Evolutionary conservation across 1,140 invertebrate genomes (phyloP).

Genomic region (Hyles euphorbiae): DNA sequence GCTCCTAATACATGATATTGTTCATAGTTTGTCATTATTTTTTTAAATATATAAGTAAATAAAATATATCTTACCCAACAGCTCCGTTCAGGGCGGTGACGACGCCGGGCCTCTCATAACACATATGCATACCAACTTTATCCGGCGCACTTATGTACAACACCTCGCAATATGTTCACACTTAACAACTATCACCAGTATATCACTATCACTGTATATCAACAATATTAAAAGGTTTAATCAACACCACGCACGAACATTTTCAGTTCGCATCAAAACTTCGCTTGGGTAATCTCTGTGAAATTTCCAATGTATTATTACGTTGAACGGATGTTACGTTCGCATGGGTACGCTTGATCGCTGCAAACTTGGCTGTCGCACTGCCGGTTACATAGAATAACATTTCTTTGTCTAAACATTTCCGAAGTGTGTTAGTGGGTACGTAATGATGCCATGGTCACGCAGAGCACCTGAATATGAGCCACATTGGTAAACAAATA

Average conservation of each 20-base stretch:
- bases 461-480: too few species aligned
- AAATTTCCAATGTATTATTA: conserved; percentile 30
- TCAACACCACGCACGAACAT: conserved; percentile 65
- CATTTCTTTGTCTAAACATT: too few species aligned
- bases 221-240: conserved; percentile 25
- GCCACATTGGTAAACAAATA: too few species aligned
- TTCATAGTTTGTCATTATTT: too few species aligned
- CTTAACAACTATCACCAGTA: conserved; percentile 17
- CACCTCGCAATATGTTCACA: conserved; percentile 46
- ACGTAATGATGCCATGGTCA: too few species aligned
- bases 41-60: background rate
- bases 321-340: conserved; percentile 16
- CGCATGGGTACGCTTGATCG: conserved; percentile 31
- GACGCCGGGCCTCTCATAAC: conserved; percentile 64
- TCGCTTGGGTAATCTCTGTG: conserved; percentile 26
- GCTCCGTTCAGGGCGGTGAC: conserved; percentile 63
- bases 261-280: conserved; percentile 36
- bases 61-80: conserved; percentile 50
- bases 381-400: too few species aligned
- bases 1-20: too few species aligned
- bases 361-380: conserved; percentile 17
- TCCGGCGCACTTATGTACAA: conserved; percentile 36
- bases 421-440: too few species aligned
- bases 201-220: conserved; percentile 11
- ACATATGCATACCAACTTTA: conserved; percentile 67